A percentile compares a stretch with the other conserved stretches of the same genome.
phyloP scores from a whole-genome alignment of 2,888 invertebrate species.

The Caenorhabditis panamensis region DNA sequence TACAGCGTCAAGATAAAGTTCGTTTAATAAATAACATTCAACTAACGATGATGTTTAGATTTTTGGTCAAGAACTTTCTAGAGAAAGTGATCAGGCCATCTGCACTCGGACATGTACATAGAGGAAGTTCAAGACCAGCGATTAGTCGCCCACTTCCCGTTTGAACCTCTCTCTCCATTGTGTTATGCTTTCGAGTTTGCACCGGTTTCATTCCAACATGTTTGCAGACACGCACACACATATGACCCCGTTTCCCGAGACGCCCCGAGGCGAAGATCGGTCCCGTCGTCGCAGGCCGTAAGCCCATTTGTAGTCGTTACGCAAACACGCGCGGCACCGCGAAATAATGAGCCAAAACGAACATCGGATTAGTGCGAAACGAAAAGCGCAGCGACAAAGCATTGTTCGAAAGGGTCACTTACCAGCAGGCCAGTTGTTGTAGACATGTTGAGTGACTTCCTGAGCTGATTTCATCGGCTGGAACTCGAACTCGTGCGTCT shows the following conservation, averaged over 20 bases:
- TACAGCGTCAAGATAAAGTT: no score
- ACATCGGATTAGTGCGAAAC: slow-evolving; percentile 27
- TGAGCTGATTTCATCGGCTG: slow-evolving; percentile 96
- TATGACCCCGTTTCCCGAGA: slow-evolving; percentile 26
- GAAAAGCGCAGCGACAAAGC: not conserved
- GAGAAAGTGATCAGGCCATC: no score
- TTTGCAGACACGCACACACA: slow-evolving; percentile 37
- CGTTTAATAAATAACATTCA: no score
- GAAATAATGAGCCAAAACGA: slow-evolving; percentile 41
- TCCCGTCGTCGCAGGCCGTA: slow-evolving; percentile 14
- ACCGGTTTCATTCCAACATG: slow-evolving; percentile 11
- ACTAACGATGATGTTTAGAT: no score
- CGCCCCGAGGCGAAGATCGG: slow-evolving; percentile 19
- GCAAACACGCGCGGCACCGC: slow-evolving; percentile 25
- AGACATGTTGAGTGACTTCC: slow-evolving; percentile 98
- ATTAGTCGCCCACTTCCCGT: no score
- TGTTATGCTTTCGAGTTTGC: not conserved
- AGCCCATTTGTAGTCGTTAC: slow-evolving; percentile 40
- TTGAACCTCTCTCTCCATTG: no score
- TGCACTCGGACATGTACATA: no score
- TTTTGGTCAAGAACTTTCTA: no score
- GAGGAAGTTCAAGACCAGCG: no score
- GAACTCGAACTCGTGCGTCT: slow-evolving; percentile 99
- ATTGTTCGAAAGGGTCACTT: slow-evolving; percentile 12
- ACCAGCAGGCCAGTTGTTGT: slow-evolving; percentile 99